These are phyloP conservation scores for Ptilorrhoa leucosticta DNA, from an alignment of 2,113 vertebrate species.

Conservation along the genomic window DNA sequence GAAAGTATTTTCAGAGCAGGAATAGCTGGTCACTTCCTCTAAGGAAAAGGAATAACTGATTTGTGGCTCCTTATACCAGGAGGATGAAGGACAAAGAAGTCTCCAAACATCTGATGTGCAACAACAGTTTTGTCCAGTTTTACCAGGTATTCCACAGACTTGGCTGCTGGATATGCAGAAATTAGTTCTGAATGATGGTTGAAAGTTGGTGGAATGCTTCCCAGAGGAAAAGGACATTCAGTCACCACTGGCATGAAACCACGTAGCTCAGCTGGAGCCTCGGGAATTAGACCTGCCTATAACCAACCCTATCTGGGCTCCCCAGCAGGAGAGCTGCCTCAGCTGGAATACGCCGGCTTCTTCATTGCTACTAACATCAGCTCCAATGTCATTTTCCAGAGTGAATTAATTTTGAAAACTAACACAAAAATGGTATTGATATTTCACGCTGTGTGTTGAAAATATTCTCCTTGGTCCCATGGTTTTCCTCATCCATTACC, in stretches of 20 bases:
- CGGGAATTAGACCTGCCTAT: neutral
- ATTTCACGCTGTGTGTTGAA: neutral
- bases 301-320: neutral
- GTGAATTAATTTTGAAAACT: neutral
- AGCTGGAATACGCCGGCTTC: neutral
- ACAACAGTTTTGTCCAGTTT: no score
- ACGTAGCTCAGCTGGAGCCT: neutral
- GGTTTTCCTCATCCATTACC: neutral
- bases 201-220: neutral
- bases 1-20: neutral
- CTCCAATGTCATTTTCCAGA: neutral
- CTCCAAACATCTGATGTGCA: neutral
- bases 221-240: neutral
- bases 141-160: neutral
- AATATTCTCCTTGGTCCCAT: neutral
- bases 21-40: rapidly evolving
- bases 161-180: neutral
- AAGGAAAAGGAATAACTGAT: neutral
- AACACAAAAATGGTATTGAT: neutral
- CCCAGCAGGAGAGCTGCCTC: neutral
- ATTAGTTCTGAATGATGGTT: neutral
- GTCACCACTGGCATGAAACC: rapidly evolving
- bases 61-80: neutral
- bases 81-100: neutral
- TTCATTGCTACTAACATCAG: neutral